phyloP scores from a whole-genome alignment of 2,113 vertebrate genomes.

The Zosterops hypoxanthus region DNA sequence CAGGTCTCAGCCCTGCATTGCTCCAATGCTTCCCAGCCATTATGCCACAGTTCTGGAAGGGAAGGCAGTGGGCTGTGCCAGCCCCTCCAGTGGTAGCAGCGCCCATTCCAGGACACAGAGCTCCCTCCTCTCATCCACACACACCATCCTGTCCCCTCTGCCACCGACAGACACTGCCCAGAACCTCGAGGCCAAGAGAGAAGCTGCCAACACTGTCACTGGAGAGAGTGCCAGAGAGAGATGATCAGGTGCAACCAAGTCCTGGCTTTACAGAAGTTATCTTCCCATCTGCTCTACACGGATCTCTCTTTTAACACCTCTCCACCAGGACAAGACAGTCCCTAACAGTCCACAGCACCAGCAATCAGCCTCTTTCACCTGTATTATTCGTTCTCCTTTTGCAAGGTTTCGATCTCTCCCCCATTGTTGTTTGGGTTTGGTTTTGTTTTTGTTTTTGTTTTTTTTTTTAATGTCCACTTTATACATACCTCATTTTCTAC shows the following conservation, averaged over 20 bases:
- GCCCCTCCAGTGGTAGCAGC: rapidly evolving
- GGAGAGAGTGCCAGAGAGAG: constrained; percentile 64
- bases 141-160: background rate
- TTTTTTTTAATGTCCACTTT: constrained; percentile 67
- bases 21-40: rapidly evolving
- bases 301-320: constrained; percentile 37
- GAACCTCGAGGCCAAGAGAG: constrained; percentile 9
- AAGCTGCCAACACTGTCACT: constrained; percentile 55
- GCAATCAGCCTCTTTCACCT: constrained; percentile 50
- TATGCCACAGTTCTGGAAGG: rapidly evolving
- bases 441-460: background rate
- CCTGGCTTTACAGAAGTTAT: constrained; percentile 26
- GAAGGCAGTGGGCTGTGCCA: background rate
- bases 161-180: background rate
- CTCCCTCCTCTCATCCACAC: background rate
- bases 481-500: constrained; percentile 99
- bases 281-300: constrained; percentile 61
- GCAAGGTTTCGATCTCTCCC: constrained; percentile 42
- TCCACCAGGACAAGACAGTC: constrained; percentile 40
- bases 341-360: constrained; percentile 68
- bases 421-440: background rate
- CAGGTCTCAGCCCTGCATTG: background rate
- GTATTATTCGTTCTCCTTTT: constrained; percentile 52
- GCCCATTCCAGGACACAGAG: background rate
- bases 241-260: constrained; percentile 71